Evolutionary conservation across 1,140 invertebrate species (phyloP).

Genomic region (Caerostris extrusa): DNA sequence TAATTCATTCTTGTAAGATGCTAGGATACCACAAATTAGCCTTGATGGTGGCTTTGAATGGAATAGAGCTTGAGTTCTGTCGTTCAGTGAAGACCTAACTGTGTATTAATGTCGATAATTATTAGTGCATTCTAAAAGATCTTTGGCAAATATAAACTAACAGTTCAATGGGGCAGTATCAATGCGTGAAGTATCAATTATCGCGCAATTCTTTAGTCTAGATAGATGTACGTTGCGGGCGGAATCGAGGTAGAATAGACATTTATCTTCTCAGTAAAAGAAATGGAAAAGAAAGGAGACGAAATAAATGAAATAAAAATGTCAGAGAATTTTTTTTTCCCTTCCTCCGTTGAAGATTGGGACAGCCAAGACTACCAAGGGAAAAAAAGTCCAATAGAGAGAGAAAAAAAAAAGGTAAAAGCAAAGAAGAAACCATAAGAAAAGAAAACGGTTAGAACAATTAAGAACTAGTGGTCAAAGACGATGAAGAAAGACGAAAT

Average conservation of each 20-base stretch:
- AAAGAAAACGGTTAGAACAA: conserved; percentile 76
- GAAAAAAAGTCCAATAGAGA: conserved; percentile 11
- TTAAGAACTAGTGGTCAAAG: conserved; percentile 78
- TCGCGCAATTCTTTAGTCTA: conserved; percentile 9
- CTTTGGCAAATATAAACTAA: not conserved
- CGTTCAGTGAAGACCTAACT: not conserved
- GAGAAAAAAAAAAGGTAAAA: conserved; percentile 26
- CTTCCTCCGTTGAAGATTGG: conserved; percentile 45
- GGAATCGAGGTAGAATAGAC: conserved; percentile 50
- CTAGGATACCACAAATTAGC: not conserved
- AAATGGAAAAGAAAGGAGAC: conserved; percentile 66
- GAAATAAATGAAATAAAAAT: conserved; percentile 77
- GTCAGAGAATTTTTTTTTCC: conserved; percentile 51
- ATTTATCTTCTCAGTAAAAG: conserved; percentile 73
- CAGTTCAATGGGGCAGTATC: conserved; percentile 13
- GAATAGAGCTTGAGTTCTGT: not conserved
- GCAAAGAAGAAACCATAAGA: conserved; percentile 64
- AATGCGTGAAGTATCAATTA: conserved; percentile 66
- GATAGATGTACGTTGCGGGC: conserved; percentile 32
- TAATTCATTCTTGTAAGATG: no score
- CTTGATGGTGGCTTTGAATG: not conserved
- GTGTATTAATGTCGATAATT: not conserved
- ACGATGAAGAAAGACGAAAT: conserved; percentile 75
- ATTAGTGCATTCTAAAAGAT: not conserved
- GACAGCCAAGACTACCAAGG: conserved; percentile 42